phyloP scores from a whole-genome alignment of 2,797 vertebrate genomes.

The Cossypha caffra region DNA sequence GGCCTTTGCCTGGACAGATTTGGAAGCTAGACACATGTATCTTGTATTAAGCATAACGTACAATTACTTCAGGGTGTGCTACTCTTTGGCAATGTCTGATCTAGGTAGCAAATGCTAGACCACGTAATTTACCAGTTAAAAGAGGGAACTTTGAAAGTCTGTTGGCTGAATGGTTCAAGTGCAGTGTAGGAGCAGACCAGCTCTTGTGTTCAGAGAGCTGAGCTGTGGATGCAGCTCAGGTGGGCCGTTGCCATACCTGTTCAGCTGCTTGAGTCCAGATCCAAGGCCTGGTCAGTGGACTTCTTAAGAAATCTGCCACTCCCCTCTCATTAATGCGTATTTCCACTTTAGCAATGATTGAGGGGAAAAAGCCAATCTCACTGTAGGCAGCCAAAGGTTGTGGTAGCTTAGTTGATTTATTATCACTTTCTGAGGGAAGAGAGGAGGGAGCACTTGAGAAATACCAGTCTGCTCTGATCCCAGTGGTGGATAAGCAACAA shows the following conservation, averaged over 20 bases:
- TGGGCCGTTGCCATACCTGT: background rate
- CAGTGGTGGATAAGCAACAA: background rate
- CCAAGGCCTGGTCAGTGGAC: background rate
- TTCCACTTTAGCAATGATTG: rapidly evolving
- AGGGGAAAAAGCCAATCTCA: background rate
- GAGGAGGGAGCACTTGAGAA: background rate
- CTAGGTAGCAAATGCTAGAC: background rate
- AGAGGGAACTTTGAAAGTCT: background rate
- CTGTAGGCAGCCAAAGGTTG: background rate
- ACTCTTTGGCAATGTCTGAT: background rate
- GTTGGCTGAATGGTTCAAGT: background rate
- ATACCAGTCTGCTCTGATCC: background rate
- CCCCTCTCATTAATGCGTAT: background rate
- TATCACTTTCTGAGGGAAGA: background rate
- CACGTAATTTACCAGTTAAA: background rate
- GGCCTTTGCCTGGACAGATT: background rate
- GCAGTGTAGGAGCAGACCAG: background rate
- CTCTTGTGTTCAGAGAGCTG: background rate
- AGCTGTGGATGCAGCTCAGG: background rate
- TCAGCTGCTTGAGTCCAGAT: rapidly evolving
- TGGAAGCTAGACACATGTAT: background rate
- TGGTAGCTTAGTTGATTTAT: background rate
- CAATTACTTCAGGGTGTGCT: background rate
- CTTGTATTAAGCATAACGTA: background rate
- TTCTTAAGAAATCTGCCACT: background rate